Evolutionary conservation across 2,888 invertebrate species (phyloP).

Genomic region (Ellobium chinense): DNA sequence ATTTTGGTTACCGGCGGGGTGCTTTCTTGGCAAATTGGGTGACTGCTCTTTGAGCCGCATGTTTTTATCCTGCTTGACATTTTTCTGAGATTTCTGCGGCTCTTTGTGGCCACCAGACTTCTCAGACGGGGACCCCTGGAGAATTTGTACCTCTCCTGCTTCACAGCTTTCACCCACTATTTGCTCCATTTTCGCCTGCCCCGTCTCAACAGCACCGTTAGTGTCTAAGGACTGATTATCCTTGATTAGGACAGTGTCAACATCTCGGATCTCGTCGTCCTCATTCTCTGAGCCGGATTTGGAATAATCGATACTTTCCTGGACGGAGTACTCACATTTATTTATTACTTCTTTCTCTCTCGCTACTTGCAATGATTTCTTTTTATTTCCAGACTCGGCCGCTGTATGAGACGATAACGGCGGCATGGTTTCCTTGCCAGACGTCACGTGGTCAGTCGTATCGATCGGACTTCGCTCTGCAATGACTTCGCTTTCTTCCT

Average conservation of each 20-base stretch:
- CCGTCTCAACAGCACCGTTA: too few relatives aligned
- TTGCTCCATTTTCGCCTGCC: too few relatives aligned
- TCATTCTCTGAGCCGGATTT: neutral
- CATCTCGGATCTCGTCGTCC: too few relatives aligned
- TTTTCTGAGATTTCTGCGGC: neutral
- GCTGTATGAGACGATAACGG: neutral
- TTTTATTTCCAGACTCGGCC: neutral
- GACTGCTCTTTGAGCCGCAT: constrained; percentile 11
- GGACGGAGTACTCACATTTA: neutral
- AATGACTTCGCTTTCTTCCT: neutral
- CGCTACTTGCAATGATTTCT: neutral
- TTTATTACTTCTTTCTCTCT: neutral
- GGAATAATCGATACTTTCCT: neutral
- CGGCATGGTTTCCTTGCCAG: neutral
- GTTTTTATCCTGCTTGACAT: constrained; percentile 4
- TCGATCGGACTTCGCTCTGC: neutral
- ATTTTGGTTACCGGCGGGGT: neutral
- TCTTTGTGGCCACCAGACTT: neutral
- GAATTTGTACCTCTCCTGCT: too few relatives aligned
- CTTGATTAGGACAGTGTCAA: too few relatives aligned
- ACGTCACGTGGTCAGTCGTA: constrained; percentile 22
- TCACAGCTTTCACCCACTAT: too few relatives aligned
- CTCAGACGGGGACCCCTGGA: too few relatives aligned
- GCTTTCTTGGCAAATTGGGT: neutral
- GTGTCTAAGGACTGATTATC: too few relatives aligned